Evolutionary conservation across 2,797 vertebrate species (phyloP).

Genomic region (Benthosema pterotum): DNA sequence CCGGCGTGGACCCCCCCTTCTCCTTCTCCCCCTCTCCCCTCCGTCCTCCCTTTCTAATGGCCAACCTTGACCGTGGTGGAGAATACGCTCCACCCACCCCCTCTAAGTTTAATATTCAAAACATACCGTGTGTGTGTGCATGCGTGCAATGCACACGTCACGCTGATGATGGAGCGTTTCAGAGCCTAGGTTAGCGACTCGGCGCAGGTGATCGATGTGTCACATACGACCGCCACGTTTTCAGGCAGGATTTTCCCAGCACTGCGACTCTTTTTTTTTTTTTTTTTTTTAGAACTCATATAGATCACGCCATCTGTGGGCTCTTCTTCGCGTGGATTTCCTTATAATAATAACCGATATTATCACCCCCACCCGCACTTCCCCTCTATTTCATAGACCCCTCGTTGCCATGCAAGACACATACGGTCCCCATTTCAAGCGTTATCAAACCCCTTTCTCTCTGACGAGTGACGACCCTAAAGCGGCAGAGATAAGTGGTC

Average conservation of each 20-base stretch:
- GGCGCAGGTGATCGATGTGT: slow-evolving; percentile 53
- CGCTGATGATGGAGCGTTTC: no score
- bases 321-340: slow-evolving; percentile 52
- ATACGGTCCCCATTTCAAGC: slow-evolving; percentile 67
- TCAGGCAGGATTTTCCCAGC: slow-evolving; percentile 33
- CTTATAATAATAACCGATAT: slow-evolving; percentile 71
- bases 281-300: slow-evolving; percentile 31
- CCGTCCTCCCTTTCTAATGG: slow-evolving; percentile 53
- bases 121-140: slow-evolving; percentile 16
- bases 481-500: slow-evolving; percentile 71
- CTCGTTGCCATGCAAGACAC: slow-evolving; percentile 70
- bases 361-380: slow-evolving; percentile 65
- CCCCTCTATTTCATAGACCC: slow-evolving; percentile 59
- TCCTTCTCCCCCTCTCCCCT: slow-evolving; percentile 47
- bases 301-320: slow-evolving; percentile 55
- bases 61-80: slow-evolving; percentile 44
- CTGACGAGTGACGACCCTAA: slow-evolving; percentile 49
- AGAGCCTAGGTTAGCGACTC: slow-evolving; percentile 4
- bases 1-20: slow-evolving; percentile 58
- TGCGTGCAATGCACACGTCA: no score
- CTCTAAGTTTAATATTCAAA: slow-evolving; percentile 57
- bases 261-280: no score
- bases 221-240: slow-evolving; percentile 47
- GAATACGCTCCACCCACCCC: slow-evolving; percentile 24
- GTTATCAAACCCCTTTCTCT: slow-evolving; percentile 72